Evolutionary conservation across 2,797 vertebrate species (phyloP).

Genomic region (Neosilurus hyrtlii): DNA sequence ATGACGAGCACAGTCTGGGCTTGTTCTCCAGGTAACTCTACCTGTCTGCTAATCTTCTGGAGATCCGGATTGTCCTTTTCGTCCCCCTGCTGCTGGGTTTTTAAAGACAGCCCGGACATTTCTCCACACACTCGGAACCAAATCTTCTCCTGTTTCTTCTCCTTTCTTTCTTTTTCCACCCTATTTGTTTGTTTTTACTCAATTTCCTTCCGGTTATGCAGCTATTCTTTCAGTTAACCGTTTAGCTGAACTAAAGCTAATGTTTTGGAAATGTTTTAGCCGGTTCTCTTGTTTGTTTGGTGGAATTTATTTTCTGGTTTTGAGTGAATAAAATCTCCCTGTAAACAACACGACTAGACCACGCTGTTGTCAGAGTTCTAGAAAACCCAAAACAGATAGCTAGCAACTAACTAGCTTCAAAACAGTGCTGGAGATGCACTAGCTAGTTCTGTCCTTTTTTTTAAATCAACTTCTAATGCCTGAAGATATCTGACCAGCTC

Average conservation of each 20-base stretch:
- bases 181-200: too few species aligned
- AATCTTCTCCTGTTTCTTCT: neutral
- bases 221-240: neutral
- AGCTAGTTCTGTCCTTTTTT: neutral
- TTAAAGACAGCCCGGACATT: conserved; percentile 55
- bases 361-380: neutral
- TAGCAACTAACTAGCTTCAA: neutral
- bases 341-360: conserved; percentile 9
- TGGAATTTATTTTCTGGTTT: neutral
- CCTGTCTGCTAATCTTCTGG: conserved; percentile 30
- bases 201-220: too few species aligned
- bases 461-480: neutral
- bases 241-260: neutral
- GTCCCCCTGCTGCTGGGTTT: conserved; percentile 41
- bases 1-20: conserved; percentile 74
- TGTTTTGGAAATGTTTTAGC: neutral
- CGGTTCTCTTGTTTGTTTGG: neutral
- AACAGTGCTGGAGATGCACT: neutral
- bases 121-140: conserved; percentile 36
- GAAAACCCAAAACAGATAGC: neutral
- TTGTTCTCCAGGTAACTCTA: conserved; percentile 51
- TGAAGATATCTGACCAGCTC: neutral
- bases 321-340: neutral
- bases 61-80: conserved; percentile 43
- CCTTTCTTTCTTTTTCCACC: too few species aligned